phyloP scores from a whole-genome alignment of 2,888 invertebrate genomes.

The Orgyia antiqua region DNA sequence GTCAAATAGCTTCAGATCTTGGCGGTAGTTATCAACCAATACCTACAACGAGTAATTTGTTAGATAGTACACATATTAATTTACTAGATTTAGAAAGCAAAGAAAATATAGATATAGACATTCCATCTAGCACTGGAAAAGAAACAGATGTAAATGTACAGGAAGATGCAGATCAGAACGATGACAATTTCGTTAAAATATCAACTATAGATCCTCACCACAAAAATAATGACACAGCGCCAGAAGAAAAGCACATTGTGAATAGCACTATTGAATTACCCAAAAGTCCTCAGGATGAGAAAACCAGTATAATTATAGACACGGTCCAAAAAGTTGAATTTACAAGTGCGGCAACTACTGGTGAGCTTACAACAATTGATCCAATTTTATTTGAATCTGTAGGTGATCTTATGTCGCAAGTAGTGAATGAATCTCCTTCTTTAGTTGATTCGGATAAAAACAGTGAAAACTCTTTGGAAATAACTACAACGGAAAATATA shows the following conservation, averaged over 20 bases:
- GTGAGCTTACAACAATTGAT: constrained; percentile 49
- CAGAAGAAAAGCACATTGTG: constrained; percentile 7
- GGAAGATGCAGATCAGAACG: constrained; percentile 22
- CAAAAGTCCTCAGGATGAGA: constrained; percentile 11
- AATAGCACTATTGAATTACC: constrained; percentile 10
- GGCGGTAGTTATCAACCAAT: constrained; percentile 53
- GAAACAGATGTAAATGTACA: constrained; percentile 26
- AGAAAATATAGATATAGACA: constrained; percentile 61
- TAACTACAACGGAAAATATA: constrained; percentile 17
- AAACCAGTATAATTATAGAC: constrained; percentile 17
- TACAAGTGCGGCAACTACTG: constrained; percentile 23
- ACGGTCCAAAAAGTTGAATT: constrained; percentile 23
- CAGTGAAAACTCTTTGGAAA: constrained; percentile 11
- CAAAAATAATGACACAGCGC: constrained; percentile 19
- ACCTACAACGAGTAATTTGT: constrained; percentile 50
- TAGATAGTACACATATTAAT: constrained; percentile 46
- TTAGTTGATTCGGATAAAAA: constrained; percentile 29
- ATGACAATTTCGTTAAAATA: constrained; percentile 58
- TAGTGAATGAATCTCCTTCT: constrained; percentile 50
- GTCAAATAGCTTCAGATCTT: constrained; percentile 71
- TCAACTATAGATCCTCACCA: constrained; percentile 57
- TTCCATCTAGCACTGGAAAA: constrained; percentile 40
- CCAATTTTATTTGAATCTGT: constrained; percentile 65
- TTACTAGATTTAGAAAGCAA: constrained; percentile 57
- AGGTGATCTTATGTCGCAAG: constrained; percentile 70